These are phyloP conservation scores for Columba guinea DNA, from an alignment of 2,797 vertebrate species.

Conservation along the genomic window DNA sequence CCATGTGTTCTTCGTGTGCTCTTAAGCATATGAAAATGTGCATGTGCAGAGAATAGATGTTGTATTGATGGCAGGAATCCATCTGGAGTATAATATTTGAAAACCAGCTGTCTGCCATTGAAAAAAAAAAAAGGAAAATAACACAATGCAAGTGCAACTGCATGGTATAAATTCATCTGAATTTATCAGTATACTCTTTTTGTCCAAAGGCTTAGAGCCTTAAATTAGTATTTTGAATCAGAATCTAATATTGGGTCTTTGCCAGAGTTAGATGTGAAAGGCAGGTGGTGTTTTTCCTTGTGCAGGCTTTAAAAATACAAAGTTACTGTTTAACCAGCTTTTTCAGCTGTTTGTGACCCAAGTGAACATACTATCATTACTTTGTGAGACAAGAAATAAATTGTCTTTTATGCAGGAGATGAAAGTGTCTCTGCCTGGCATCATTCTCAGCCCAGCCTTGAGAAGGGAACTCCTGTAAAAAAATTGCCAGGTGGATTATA, in stretches of 20 bases:
- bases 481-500: neutral
- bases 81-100: neutral
- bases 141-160: accelerated
- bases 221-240: slow-evolving; percentile 26
- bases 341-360: slow-evolving; percentile 54
- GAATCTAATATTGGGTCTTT: neutral
- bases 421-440: neutral
- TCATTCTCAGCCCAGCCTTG: neutral
- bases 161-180: neutral
- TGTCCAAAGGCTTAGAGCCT: neutral
- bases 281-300: slow-evolving; percentile 12
- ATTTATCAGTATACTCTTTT: neutral
- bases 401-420: slow-evolving; percentile 47
- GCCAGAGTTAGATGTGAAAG: slow-evolving; percentile 25
- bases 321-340: neutral
- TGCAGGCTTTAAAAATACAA: slow-evolving; percentile 40
- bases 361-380: slow-evolving; percentile 9
- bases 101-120: neutral
- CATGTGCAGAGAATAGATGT: neutral
- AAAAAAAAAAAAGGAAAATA: neutral
- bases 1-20: neutral
- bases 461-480: neutral
- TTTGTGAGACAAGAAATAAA: slow-evolving; percentile 71
- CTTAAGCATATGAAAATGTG: neutral
- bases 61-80: neutral